Base-by-base conservation (phyloP, 2,888 invertebrate species). In the Neoitamus cyanurus region DNA sequence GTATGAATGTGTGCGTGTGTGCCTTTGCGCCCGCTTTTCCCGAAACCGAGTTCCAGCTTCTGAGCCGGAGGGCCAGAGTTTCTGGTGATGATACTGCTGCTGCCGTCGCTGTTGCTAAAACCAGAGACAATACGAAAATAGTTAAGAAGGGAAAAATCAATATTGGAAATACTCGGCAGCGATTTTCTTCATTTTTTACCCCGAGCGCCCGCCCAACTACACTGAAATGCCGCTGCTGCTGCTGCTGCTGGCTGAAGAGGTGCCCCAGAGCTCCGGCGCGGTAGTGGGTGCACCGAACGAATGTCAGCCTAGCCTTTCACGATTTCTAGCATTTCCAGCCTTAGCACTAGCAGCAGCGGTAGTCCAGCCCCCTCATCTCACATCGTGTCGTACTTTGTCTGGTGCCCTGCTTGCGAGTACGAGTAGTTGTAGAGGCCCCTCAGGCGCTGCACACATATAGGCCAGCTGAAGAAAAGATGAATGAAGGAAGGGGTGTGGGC, bases 121-220 rank as follows among this genome's bases (percentile, higher is more conserved):
- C 48, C 30, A 58, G 31, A 78, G 78, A 78, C 78, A 78, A 58
- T 78, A 48, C 78, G 15, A 78, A 42, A 78, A 78, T 58, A 78
- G 78, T 77, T 77, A 77, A 77, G 58, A 78, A 48, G 78, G 37
- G 58, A 78, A 78, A 78, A 78, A 78, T 78, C 78, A 78, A 78
- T 78, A 78, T 78, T 78, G 78, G 78, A 31, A 78, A 78, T 78
- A 78, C 78, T 78, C 78, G 58, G 48, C 20, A 78, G 30, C 78
- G 48, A 48, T 48, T 78, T 78, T 78, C 25, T 37, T 77, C 30
- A 31, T 31, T 34, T 78, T 58, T 58, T 34, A 31, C 34, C 34
- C n/a, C 34, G 11, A 30, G 31, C 13, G 5, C n/a, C 25, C 15
- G 6, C 48, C 42, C 78, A 3, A 58, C 78, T 25, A 31, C n/a